phyloP scores from a whole-genome alignment of 1,140 invertebrate genomes.

The Cotesia vestalis region DNA sequence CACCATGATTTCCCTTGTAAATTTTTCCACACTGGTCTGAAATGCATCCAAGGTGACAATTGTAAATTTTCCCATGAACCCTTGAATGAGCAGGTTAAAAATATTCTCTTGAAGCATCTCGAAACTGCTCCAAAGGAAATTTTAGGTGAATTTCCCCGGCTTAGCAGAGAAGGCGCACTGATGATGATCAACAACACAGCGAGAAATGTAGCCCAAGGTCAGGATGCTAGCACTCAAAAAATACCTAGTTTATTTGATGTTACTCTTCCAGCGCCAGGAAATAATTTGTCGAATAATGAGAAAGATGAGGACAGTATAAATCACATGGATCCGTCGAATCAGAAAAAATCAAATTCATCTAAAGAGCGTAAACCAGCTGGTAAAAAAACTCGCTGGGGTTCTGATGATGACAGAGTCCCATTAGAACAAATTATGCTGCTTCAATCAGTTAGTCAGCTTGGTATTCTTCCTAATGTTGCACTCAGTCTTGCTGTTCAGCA shows the following conservation, averaged over 20 bases:
- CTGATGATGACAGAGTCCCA: conserved; percentile 62
- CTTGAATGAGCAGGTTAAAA: conserved; percentile 70
- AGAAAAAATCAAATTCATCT: conserved; percentile 32
- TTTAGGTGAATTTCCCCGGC: conserved; percentile 83
- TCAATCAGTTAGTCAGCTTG: conserved; percentile 58
- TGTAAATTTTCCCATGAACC: conserved; percentile 96
- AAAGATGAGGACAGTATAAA: conserved; percentile 40
- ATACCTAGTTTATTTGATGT: conserved; percentile 63
- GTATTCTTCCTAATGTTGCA: conserved; percentile 56
- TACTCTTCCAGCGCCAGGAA: conserved; percentile 50
- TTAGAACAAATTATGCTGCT: conserved; percentile 62
- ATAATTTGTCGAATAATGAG: conserved; percentile 45
- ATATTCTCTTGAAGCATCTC: conserved; percentile 76
- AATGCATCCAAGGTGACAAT: conserved; percentile 80
- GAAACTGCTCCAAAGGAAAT: conserved; percentile 91
- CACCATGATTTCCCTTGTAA: conserved; percentile 98
- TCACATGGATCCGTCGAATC: conserved; percentile 20
- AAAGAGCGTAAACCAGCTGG: conserved; percentile 57
- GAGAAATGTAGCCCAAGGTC: conserved; percentile 69
- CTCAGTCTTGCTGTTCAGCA: conserved; percentile 54
- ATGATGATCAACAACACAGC: conserved; percentile 77
- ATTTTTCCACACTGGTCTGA: conserved; percentile 92
- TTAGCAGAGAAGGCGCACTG: conserved; percentile 78
- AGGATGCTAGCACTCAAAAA: conserved; percentile 54
- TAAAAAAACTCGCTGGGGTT: conserved; percentile 64